These are phyloP conservation scores for Hyles euphorbiae DNA, from an alignment of 1,140 invertebrate genomes.

Conservation along the genomic window DNA sequence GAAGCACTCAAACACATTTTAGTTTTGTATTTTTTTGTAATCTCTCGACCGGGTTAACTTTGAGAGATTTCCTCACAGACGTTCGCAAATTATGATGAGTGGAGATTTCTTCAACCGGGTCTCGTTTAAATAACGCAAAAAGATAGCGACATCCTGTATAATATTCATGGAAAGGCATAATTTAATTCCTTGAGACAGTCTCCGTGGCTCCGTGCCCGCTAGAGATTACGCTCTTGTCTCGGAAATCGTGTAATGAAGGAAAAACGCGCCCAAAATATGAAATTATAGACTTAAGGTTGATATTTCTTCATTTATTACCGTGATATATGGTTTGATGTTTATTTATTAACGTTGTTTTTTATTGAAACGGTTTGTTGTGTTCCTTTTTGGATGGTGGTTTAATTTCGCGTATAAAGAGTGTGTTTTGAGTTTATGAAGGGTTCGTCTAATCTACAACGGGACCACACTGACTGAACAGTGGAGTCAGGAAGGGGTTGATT, in stretches of 20 bases:
- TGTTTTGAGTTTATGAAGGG: no score
- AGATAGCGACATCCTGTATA: constrained; percentile 63
- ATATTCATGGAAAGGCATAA: constrained; percentile 72
- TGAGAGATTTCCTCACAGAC: not conserved
- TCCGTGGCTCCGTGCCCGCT: constrained; percentile 33
- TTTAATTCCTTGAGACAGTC: constrained; percentile 63
- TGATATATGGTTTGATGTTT: constrained; percentile 15
- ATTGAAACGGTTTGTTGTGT: constrained; percentile 4
- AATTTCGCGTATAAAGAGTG: constrained; percentile 5
- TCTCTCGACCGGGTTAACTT: not conserved
- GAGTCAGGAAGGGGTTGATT: constrained; percentile 35
- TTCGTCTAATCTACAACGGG: no score
- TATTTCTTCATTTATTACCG: constrained; percentile 43
- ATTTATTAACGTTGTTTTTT: constrained; percentile 9
- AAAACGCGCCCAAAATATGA: constrained; percentile 53
- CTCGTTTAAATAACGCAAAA: constrained; percentile 59
- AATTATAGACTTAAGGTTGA: constrained; percentile 51
- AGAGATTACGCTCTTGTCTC: constrained; percentile 60
- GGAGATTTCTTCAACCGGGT: constrained; percentile 40
- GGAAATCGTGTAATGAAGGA: constrained; percentile 61
- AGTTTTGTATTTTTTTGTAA: not conserved
- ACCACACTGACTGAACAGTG: constrained; percentile 3
- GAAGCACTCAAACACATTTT: not conserved
- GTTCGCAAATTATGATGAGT: constrained; percentile 25
- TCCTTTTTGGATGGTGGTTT: constrained; percentile 4